Percentiles rank a stretch among this genome's conserved stretches.
Conservation (phyloP, 2,113 vertebrate genomes). For the Tragelaphus scriptus region DNA sequence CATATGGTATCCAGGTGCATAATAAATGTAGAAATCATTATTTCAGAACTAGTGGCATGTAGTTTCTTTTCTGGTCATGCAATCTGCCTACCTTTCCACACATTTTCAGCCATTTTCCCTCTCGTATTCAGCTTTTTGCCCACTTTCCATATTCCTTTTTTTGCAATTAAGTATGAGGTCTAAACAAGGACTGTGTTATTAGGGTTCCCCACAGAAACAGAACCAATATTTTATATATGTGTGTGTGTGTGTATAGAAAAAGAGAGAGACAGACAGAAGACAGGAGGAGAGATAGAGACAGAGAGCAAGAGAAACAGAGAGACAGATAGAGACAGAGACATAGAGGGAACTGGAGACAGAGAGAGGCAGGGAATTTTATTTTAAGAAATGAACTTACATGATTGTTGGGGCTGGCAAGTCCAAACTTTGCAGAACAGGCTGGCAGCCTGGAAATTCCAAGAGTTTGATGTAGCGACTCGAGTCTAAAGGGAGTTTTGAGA, state of each 20-base stretch:
- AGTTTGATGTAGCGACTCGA: neutral
- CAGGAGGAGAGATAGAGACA: neutral
- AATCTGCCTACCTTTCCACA: neutral
- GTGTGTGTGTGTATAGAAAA: neutral
- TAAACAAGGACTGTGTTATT: neutral
- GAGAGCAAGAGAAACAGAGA: neutral
- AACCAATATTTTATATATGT: neutral
- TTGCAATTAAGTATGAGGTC: neutral
- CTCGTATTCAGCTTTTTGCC: neutral
- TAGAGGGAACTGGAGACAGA: neutral
- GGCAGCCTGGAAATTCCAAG: neutral
- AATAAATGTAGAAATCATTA: conserved; percentile 29
- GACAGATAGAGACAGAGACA: neutral
- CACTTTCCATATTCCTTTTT: neutral
- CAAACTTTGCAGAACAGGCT: neutral
- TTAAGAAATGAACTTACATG: neutral
- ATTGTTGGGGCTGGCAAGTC: neutral
- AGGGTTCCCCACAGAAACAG: neutral
- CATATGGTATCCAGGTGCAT: conserved; percentile 70
- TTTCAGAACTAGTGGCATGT: conserved; percentile 34
- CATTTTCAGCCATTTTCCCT: neutral
- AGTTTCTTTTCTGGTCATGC: neutral
- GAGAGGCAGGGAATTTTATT: neutral
- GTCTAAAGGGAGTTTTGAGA: neutral
- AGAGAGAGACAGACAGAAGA: neutral